Conservation (phyloP, 2,888 invertebrate genomes). For the Drosophila melanosoma region DNA sequence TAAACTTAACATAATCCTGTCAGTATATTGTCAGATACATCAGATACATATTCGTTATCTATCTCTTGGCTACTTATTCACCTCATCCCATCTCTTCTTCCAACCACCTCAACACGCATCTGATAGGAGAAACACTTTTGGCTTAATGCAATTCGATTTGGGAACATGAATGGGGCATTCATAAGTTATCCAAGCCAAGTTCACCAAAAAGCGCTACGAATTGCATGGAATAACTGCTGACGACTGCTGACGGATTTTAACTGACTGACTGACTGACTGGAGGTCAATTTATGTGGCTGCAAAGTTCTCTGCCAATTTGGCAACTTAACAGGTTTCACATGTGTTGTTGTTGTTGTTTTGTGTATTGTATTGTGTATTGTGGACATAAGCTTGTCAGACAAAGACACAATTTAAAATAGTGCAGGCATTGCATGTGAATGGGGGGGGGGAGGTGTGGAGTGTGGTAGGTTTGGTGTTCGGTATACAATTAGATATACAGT, state of each 20-base stretch:
- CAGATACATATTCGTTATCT: no score
- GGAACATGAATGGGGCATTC: not conserved
- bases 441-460: not conserved
- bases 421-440: not conserved
- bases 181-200: slow-evolving; percentile 5
- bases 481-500: not conserved
- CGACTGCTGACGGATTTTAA: not conserved
- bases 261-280: not conserved
- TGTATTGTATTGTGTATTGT: not conserved
- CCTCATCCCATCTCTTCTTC: not conserved
- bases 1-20: no score
- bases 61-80: not conserved
- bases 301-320: slow-evolving; percentile 22
- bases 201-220: not conserved
- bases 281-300: slow-evolving; percentile 1
- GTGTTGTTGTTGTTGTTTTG: not conserved
- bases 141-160: not conserved
- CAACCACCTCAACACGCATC: not conserved
- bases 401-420: not conserved
- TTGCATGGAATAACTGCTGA: not conserved
- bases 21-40: not conserved
- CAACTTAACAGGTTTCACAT: slow-evolving; percentile 32
- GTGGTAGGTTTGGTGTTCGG: not conserved
- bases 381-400: not conserved
- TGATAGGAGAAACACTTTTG: not conserved